These are phyloP conservation scores for Drosophila quinaria DNA, from an alignment of 2,888 invertebrate species.

Conservation along the genomic window DNA sequence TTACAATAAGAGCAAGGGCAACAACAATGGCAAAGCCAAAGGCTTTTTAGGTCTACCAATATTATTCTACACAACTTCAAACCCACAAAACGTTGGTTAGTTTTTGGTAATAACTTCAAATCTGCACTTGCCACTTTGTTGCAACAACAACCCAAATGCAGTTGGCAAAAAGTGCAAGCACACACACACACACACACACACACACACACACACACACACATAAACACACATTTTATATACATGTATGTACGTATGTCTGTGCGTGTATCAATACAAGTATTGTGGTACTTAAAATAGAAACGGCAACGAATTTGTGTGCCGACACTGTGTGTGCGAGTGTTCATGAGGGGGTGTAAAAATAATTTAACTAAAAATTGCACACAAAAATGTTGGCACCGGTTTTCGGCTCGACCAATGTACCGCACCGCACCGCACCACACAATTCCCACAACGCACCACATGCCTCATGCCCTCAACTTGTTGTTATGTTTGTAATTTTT, in stretches of 20 bases:
- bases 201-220: constrained; percentile 25
- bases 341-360: constrained; percentile 67
- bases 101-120: constrained; percentile 85
- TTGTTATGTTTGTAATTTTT: constrained; percentile 10
- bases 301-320: constrained; percentile 61
- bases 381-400: constrained; percentile 75
- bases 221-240: constrained; percentile 6
- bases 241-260: neutral
- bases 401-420: constrained; percentile 34
- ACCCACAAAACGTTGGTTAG: constrained; percentile 85
- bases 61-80: constrained; percentile 85
- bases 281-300: constrained; percentile 59
- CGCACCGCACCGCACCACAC: constrained; percentile 14
- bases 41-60: constrained; percentile 84
- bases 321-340: constrained; percentile 25
- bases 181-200: constrained; percentile 17
- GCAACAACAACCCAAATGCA: constrained; percentile 44
- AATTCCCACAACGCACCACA: constrained; percentile 13
- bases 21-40: constrained; percentile 58
- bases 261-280: constrained; percentile 5
- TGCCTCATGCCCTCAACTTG: neutral
- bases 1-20: constrained; percentile 47
- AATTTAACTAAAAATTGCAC: constrained; percentile 80
- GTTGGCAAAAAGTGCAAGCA: constrained; percentile 51
- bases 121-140: constrained; percentile 83